Conservation (phyloP, 2,888 invertebrate species). For the Chymomyza procnemis region DNA sequence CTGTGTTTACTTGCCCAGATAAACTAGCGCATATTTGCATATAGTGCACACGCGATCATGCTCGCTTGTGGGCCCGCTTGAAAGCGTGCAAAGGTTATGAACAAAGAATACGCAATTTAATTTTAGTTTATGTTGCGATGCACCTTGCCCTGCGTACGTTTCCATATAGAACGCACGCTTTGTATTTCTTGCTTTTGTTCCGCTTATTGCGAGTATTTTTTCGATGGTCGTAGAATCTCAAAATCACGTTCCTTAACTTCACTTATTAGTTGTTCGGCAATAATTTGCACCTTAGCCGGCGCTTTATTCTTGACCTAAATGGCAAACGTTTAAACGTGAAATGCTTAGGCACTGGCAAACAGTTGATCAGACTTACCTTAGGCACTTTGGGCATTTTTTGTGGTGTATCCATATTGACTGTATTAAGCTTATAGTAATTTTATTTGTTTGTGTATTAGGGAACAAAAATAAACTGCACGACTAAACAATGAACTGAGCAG, state of each 20-base stretch:
- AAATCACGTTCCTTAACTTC: conserved; percentile 99
- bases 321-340: conserved; percentile 32
- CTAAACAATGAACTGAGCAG: background rate
- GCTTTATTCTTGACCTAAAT: conserved; percentile 97
- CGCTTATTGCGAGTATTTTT: conserved; percentile 99
- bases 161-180: conserved; percentile 95
- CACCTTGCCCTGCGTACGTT: conserved; percentile 97
- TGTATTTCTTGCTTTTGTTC: conserved; percentile 98
- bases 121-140: conserved; percentile 98
- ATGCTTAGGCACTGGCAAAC: background rate
- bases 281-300: conserved; percentile 99
- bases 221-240: conserved; percentile 98
- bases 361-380: conserved; percentile 83
- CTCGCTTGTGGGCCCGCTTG: conserved; percentile 98
- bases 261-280: conserved; percentile 97
- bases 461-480: background rate
- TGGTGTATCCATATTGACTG: conserved; percentile 83
- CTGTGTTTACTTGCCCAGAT: conserved; percentile 94
- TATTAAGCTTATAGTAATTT: background rate
- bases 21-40: conserved; percentile 97
- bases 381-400: conserved; percentile 99
- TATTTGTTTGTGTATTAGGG: too few relatives aligned
- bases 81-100: conserved; percentile 97
- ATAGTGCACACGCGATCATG: conserved; percentile 97
- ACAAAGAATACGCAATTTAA: conserved; percentile 93